Base-by-base conservation (phyloP, 2,888 invertebrate genomes). In the Pseudococcus longispinus region DNA sequence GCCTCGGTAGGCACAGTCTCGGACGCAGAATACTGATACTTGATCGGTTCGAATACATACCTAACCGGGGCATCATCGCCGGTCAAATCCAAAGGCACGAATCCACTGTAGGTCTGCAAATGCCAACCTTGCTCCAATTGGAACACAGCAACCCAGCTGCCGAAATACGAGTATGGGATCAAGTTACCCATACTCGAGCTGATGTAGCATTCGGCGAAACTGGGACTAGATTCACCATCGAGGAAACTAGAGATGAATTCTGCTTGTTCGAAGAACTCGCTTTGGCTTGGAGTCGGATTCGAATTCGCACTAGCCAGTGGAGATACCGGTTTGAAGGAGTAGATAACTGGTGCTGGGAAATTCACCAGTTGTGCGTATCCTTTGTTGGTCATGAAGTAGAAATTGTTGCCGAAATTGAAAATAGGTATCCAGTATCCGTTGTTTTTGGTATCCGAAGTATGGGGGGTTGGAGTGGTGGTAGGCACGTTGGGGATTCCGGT, bases 321-420 rank as follows among this genome's bases (percentile, higher is more conserved):
- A 5, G 32, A 18, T 18, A 74, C 74, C 13, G 29, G 74, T 5
- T 9, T 20, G 18, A 74, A 74, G 8, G 74, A 32, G 18, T 74
- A 74, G 74, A 74, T 74, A 1, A 74, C n/a, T 13, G 74, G 74
- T 11, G 74, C 74, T 18, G 74, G 74, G 32, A 74, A 74, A 74
- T 74, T 74, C 29, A 74, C 32, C 74, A 74, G 26, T 15, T 74
- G 29, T 2, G 74, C 74, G 74, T 74, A 74, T 26, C 74, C 74
- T 74, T 74, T 74, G 15, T 74, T 74, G 29, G 74, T 74, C 18
- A 29, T 2, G 32, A 74, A 74, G 32, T 74, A 74, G 26, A 74
- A 74, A 74, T 74, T 29, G 18, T 32, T 32, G 32, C 74, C 74
- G 74, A 74, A 74, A n/a, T 74, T 74, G 74, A 74, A 74, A 13